These are phyloP conservation scores for Onychomys torridus DNA, from an alignment of 2,797 vertebrate genomes.

Conservation along the genomic window DNA sequence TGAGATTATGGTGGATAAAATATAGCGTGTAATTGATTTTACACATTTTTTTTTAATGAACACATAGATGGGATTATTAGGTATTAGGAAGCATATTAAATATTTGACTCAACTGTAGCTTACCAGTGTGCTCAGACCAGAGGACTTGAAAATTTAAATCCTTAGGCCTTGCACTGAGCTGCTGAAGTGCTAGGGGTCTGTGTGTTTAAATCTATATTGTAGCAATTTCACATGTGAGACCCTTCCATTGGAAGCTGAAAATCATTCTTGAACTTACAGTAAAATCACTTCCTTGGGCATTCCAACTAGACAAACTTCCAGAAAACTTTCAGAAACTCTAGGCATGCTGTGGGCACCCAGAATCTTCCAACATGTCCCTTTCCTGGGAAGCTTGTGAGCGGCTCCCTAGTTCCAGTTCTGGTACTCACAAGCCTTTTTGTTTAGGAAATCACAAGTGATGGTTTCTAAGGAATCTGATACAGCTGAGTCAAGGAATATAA, in stretches of 20 bases:
- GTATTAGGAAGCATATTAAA: neutral
- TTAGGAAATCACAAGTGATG: neutral
- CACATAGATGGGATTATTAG: neutral
- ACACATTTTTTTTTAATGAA: neutral
- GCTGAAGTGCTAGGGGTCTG: neutral
- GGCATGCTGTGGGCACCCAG: neutral
- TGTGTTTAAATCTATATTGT: neutral
- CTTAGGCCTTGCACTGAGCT: neutral
- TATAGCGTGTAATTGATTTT: slow-evolving; percentile 26
- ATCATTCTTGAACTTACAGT: neutral
- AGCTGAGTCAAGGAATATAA: neutral
- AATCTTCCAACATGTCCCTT: neutral
- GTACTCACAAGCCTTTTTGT: neutral
- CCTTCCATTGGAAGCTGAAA: neutral
- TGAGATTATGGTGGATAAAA: neutral
- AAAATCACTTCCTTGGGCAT: neutral
- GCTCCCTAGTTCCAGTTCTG: neutral
- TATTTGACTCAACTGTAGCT: neutral
- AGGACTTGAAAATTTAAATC: neutral
- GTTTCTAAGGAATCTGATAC: neutral
- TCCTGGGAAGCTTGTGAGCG: neutral
- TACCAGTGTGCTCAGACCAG: neutral
- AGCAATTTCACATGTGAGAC: neutral
- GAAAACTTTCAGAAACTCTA: neutral
- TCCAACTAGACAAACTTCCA: neutral